Evolutionary conservation across 2,888 invertebrate species (phyloP), one percentile per base, ranked within the genome.

Genomic region (Tiliacea citrago): DNA sequence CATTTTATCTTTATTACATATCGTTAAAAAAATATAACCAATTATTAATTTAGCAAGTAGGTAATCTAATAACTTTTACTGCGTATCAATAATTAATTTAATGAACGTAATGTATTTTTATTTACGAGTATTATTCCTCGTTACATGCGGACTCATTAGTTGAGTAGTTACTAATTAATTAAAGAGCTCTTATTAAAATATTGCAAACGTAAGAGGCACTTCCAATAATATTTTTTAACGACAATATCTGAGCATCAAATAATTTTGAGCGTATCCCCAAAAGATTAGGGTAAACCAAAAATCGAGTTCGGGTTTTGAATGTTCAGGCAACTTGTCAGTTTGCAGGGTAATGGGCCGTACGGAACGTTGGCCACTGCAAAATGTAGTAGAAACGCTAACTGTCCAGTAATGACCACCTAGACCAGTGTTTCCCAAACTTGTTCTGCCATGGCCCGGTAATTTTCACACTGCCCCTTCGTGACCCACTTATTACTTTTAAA

Each of bases 261-360:
- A 4, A 61, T 35, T 45, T 39, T 5, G 10, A 57, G 47, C 2
- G 18, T 60, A 61, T 61, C 12, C 16, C 47, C 53, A 68, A 76
- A 66, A 69, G 67, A 42, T 55, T 39, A 67, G n/a, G 49, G 16
- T 61, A 18, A 60, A 71, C 63, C 82, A 79, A 80, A 84, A 85
- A 83, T 75, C 69, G 58, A 68, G 77, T 80, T 72, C 63, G 70
- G 16, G 72, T 55, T 78, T 84, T 88, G 83, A 88, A 88, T 86
- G 84, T 84, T 83, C 69, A 75, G 71, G 66, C 68, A 84, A 82
- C 75, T 78, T 81, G 77, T 82, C 82, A 83, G 76, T 87, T 90
- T 88, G 83, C 88, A 84, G 77, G 62, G 68, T 86, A 88, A 89
- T 89, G 86, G 82, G 76, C 79, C 88, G 86, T 29, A 88, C 88